Evolutionary conservation across 2,797 vertebrate species (phyloP).

Genomic region (Lagocephalus sceleratus): DNA sequence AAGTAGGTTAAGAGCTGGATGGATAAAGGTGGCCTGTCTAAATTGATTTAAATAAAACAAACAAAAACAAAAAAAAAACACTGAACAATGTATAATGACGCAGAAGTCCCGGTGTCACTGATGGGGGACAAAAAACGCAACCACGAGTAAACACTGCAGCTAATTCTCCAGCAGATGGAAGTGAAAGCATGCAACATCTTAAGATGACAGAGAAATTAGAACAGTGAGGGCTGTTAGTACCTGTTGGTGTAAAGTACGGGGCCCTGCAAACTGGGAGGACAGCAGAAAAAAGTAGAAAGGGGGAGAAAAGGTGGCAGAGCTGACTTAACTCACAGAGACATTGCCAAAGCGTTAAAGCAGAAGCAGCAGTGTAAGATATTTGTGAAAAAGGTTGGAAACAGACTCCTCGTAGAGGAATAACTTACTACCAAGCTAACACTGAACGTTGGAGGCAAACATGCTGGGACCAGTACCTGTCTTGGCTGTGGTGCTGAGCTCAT

Average conservation of each 20-base stretch:
- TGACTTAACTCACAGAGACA: slow-evolving; percentile 19
- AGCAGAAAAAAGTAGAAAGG: slow-evolving; percentile 75
- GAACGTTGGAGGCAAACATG: slow-evolving; percentile 2
- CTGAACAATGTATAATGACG: not conserved
- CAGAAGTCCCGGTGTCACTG: not conserved
- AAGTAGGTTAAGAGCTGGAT: not conserved
- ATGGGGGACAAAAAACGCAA: not conserved
- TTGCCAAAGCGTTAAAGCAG: slow-evolving; percentile 45
- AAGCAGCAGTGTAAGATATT: slow-evolving; percentile 28
- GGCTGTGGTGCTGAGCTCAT: slow-evolving; percentile 97
- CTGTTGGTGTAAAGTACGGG: slow-evolving; percentile 93
- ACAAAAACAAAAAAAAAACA: no score
- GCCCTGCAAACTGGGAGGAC: slow-evolving; percentile 88
- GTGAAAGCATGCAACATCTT: slow-evolving; percentile 45
- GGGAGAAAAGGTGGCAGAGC: slow-evolving; percentile 57
- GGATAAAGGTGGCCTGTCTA: not conserved
- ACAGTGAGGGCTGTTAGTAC: slow-evolving; percentile 76
- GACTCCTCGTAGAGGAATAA: not conserved
- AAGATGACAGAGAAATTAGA: slow-evolving; percentile 9
- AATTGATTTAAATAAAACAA: no score
- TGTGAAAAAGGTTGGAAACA: not conserved
- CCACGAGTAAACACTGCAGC: slow-evolving; percentile 4
- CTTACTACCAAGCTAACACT: not conserved
- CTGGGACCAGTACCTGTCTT: slow-evolving; percentile 84
- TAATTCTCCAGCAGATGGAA: slow-evolving; percentile 8